Conservation (phyloP, 1,140 invertebrate species). For the Diachasma alloeum region DNA sequence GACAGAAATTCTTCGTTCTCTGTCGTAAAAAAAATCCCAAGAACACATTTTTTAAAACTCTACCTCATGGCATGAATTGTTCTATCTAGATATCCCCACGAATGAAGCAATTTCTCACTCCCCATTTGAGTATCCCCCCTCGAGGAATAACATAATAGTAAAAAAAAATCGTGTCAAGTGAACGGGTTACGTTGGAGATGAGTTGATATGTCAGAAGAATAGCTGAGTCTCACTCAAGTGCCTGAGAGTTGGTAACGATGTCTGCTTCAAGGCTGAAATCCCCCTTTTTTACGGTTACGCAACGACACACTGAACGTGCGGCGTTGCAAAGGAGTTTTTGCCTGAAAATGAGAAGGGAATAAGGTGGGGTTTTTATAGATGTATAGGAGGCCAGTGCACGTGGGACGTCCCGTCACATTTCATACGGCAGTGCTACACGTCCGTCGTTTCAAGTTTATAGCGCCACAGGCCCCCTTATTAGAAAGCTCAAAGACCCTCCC, state of each 20-base stretch:
- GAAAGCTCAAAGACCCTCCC: neutral
- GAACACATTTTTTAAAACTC: too few species aligned
- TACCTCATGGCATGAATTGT: neutral
- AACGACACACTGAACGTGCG: conserved; percentile 11
- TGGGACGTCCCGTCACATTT: conserved; percentile 13
- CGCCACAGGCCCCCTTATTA: neutral
- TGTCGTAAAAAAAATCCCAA: too few species aligned
- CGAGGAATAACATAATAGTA: neutral
- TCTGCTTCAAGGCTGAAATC: conserved; percentile 21
- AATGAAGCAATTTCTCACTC: neutral
- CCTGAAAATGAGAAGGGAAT: neutral
- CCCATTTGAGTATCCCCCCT: neutral
- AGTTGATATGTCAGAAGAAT: conserved; percentile 17
- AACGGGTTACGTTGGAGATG: conserved; percentile 4
- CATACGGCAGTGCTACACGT: neutral
- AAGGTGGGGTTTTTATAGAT: neutral
- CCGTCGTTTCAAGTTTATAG: conserved; percentile 7
- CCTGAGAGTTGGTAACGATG: neutral
- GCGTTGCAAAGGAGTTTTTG: conserved; percentile 20
- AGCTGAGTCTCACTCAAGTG: neutral
- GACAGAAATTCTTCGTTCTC: too few species aligned
- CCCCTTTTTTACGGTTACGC: conserved; percentile 10
- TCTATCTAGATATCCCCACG: neutral
- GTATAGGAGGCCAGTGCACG: conserved; percentile 10
- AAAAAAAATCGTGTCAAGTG: conserved; percentile 6